Conservation (phyloP, 2,888 invertebrate genomes). For the Sesia apiformis region DNA sequence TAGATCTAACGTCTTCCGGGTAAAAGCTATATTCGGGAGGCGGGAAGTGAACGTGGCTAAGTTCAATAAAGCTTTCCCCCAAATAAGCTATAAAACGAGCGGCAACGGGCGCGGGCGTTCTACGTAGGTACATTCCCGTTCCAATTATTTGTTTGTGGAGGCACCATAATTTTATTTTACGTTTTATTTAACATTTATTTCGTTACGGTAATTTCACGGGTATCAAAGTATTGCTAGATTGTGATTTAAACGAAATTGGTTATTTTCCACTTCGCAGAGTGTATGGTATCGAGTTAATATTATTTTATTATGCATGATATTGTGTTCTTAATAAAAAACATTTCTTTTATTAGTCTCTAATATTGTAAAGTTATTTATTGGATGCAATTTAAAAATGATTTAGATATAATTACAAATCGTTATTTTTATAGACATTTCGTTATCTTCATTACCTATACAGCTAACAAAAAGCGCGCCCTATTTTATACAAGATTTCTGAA, state of each 20-base stretch:
- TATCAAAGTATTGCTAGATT: slow-evolving; percentile 72
- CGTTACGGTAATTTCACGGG: slow-evolving; percentile 74
- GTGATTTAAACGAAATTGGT: slow-evolving; percentile 72
- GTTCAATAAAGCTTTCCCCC: slow-evolving; percentile 74
- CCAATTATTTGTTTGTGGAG: slow-evolving; percentile 74
- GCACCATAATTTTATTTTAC: slow-evolving; percentile 74
- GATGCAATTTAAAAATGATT: no score
- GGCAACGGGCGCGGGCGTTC: slow-evolving; percentile 61
- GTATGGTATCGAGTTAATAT: slow-evolving; percentile 53
- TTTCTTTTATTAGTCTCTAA: neutral
- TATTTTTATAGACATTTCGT: no score
- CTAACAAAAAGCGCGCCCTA: no score
- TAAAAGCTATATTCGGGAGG: slow-evolving; percentile 44
- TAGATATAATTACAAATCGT: no score
- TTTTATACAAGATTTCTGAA: no score
- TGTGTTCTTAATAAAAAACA: slow-evolving; percentile 44
- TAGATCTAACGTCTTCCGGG: slow-evolving; percentile 26
- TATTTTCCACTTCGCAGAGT: slow-evolving; percentile 68
- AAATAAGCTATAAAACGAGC: slow-evolving; percentile 73
- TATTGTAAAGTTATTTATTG: no score
- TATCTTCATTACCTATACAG: no score
- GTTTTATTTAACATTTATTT: slow-evolving; percentile 75
- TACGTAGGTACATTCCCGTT: slow-evolving; percentile 48
- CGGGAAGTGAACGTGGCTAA: slow-evolving; percentile 55
- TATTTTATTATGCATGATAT: slow-evolving; percentile 66